Conservation (phyloP, 2,113 vertebrate genomes). For the Cygnus buccinator region DNA sequence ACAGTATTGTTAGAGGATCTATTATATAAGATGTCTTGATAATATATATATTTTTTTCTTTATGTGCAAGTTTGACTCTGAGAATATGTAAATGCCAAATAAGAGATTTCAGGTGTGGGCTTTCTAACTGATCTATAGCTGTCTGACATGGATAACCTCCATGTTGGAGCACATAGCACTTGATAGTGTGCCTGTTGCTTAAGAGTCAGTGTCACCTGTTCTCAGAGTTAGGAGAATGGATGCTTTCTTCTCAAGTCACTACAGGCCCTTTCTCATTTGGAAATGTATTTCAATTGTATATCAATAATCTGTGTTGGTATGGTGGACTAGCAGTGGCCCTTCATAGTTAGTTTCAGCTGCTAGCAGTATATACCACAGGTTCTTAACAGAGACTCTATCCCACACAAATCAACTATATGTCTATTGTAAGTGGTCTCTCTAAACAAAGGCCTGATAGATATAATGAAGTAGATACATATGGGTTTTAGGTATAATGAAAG, state of each 20-base stretch:
- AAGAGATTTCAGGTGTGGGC: background rate
- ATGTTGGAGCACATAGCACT: background rate
- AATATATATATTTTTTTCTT: background rate
- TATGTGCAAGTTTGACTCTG: background rate
- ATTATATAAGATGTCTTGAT: background rate
- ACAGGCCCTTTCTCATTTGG: background rate
- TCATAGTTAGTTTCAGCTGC: background rate
- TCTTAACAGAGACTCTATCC: background rate
- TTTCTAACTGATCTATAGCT: background rate
- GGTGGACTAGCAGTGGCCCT: background rate
- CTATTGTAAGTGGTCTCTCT: background rate
- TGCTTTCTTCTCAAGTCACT: background rate
- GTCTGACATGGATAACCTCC: background rate
- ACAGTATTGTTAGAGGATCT: background rate
- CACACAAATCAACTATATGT: background rate
- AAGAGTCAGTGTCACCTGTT: background rate
- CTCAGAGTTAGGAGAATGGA: background rate
- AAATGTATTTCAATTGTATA: background rate
- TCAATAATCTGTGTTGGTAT: background rate
- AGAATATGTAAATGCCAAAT: slow-evolving; percentile 7
- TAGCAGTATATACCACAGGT: background rate
- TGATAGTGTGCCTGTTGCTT: background rate
- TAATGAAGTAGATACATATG: background rate
- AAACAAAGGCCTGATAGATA: background rate
- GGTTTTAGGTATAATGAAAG: background rate